phyloP scores from a whole-genome alignment of 2,797 vertebrate genomes.

The Hipposideros larvatus region DNA sequence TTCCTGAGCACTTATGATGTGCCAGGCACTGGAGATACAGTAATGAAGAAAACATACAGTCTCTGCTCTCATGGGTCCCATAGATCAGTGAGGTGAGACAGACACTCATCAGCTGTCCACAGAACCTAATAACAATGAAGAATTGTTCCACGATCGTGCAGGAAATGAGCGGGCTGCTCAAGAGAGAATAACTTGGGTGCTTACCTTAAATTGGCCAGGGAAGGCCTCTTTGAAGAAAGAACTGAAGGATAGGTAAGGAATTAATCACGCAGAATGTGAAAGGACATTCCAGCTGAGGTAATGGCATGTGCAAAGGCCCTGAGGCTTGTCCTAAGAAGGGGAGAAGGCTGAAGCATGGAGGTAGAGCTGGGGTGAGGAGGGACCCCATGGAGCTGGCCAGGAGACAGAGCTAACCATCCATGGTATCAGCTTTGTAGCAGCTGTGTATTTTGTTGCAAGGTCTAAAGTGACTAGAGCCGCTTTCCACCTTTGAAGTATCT shows the following conservation, averaged over 20 bases:
- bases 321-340: neutral
- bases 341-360: neutral
- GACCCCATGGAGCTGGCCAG: neutral
- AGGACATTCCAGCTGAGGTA: neutral
- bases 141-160: accelerated
- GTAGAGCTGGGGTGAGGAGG: too few species aligned
- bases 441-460: neutral
- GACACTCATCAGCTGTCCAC: accelerated
- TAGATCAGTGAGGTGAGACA: neutral
- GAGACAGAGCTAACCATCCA: neutral
- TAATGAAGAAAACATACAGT: neutral
- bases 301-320: neutral
- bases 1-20: neutral
- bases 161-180: neutral
- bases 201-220: neutral
- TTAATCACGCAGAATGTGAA: neutral
- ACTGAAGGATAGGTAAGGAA: neutral
- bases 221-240: neutral
- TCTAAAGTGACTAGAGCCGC: neutral
- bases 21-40: neutral
- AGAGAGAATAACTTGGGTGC: neutral
- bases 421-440: accelerated
- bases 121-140: neutral
- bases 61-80: neutral
- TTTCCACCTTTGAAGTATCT: neutral